Evolutionary conservation across 2,797 vertebrate species (phyloP).

Genomic region (Orientallactaga sibirica): DNA sequence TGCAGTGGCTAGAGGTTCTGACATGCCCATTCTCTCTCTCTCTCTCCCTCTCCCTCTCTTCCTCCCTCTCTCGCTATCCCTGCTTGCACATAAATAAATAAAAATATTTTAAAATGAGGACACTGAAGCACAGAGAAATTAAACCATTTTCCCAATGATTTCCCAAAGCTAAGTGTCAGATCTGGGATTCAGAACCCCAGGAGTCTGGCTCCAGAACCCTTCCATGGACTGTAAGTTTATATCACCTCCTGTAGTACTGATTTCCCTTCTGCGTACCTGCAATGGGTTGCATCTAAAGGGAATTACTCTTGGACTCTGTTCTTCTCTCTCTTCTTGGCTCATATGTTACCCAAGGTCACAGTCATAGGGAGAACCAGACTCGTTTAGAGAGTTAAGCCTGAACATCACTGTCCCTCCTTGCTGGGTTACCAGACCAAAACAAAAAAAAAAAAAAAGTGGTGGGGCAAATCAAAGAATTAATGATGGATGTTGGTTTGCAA

Average conservation of each 20-base stretch:
- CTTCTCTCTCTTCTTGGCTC: neutral
- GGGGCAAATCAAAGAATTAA: neutral
- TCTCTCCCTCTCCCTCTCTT: too few species aligned
- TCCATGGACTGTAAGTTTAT: neutral
- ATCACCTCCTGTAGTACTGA: neutral
- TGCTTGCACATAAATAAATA: too few species aligned
- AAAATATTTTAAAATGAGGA: neutral
- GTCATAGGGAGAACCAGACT: neutral
- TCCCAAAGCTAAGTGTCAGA: neutral
- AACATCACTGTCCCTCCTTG: neutral
- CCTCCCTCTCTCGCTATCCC: too few species aligned
- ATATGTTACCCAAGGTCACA: neutral
- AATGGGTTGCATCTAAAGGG: neutral
- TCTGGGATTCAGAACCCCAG: neutral
- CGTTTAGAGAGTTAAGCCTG: neutral
- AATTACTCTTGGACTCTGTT: neutral
- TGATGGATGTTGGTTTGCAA: neutral
- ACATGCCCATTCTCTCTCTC: too few species aligned
- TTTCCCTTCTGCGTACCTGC: neutral
- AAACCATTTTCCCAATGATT: slow-evolving; percentile 17
- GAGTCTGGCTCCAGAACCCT: neutral
- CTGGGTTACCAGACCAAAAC: neutral
- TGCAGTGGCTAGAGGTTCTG: too few species aligned
- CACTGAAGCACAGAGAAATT: neutral
- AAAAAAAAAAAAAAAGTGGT: neutral